Percentiles rank a stretch among this genome's conserved stretches.
Evolutionary conservation across 1,140 invertebrate species (phyloP).

Genomic region (Panagrolaimus sp.): DNA sequence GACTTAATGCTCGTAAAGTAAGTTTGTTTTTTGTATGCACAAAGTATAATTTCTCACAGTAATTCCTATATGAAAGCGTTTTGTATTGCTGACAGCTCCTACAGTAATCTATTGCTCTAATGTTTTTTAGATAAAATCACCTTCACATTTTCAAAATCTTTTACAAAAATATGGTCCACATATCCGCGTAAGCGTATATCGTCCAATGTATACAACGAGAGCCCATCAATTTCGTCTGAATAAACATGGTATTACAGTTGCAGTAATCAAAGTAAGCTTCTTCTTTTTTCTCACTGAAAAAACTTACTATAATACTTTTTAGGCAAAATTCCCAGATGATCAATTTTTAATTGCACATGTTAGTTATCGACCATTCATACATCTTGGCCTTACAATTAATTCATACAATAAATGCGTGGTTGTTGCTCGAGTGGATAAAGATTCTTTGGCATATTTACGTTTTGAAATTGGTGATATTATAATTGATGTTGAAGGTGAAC

Average conservation of each 20-base stretch:
- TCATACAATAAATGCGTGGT: not conserved
- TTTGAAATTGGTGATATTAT: constrained; percentile 8
- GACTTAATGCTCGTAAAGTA: too few relatives aligned
- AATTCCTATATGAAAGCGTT: too few relatives aligned
- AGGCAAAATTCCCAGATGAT: constrained; percentile 3
- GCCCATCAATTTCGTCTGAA: not conserved
- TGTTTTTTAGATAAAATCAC: too few relatives aligned
- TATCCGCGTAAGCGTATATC: too few relatives aligned
- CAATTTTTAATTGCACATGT: constrained; percentile 3
- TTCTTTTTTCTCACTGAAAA: not conserved
- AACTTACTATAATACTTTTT: not conserved
- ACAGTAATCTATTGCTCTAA: too few relatives aligned
- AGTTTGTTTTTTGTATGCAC: too few relatives aligned
- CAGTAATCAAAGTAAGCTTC: not conserved
- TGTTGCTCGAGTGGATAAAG: not conserved
- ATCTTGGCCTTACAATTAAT: not conserved
- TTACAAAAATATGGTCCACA: too few relatives aligned
- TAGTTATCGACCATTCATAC: not conserved
- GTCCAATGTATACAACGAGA: constrained; percentile 1
- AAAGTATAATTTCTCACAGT: too few relatives aligned
- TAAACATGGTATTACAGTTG: constrained; percentile 1
- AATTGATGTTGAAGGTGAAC: constrained; percentile 1
- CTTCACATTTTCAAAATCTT: too few relatives aligned
- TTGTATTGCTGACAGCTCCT: too few relatives aligned
- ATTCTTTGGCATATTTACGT: not conserved